A percentile compares a stretch with the other conserved stretches of the same genome.
phyloP scores from a whole-genome alignment of 2,888 invertebrate genomes.

The Ennomos erosarius region DNA sequence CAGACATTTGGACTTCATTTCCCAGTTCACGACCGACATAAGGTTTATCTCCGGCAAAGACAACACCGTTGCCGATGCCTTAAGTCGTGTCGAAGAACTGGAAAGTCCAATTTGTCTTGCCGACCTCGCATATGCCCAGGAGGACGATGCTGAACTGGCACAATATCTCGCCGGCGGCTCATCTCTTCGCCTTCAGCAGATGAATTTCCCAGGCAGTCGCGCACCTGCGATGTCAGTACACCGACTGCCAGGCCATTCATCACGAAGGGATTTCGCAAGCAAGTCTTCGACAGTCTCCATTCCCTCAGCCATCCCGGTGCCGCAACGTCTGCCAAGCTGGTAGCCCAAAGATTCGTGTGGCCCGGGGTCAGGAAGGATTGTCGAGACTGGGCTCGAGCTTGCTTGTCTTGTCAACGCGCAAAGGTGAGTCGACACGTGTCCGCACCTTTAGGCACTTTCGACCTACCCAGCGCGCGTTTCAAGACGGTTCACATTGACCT shows the following conservation, averaged over 20 bases:
- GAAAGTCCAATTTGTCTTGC: conserved; percentile 21
- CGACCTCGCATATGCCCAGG: conserved; percentile 31
- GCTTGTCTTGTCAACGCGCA: conserved; percentile 51
- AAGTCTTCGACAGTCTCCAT: conserved; percentile 44
- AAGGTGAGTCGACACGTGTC: conserved; percentile 53
- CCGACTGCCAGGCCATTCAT: conserved; percentile 40
- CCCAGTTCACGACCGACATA: conserved; percentile 41
- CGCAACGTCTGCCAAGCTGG: conserved; percentile 38
- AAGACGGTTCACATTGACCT: conserved; percentile 35
- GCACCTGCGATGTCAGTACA: conserved; percentile 40
- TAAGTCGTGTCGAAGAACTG: conserved; percentile 45
- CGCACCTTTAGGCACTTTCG: conserved; percentile 42
- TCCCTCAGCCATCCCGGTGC: conserved; percentile 40
- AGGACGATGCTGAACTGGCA: conserved; percentile 30
- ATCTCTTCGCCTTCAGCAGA: conserved; percentile 36
- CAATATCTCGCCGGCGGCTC: conserved; percentile 19
- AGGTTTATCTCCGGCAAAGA: conserved; percentile 34
- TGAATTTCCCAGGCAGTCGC: conserved; percentile 22
- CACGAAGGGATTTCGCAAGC: conserved; percentile 28
- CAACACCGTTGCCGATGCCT: conserved; percentile 44
- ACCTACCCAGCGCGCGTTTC: conserved; percentile 44
- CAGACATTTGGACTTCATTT: conserved; percentile 38
- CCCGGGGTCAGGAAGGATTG: conserved; percentile 52
- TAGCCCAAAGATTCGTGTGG: conserved; percentile 58
- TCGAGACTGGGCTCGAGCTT: conserved; percentile 46